Evolutionary conservation across 1,140 invertebrate genomes (phyloP).

Genomic region (Aplysia californica): DNA sequence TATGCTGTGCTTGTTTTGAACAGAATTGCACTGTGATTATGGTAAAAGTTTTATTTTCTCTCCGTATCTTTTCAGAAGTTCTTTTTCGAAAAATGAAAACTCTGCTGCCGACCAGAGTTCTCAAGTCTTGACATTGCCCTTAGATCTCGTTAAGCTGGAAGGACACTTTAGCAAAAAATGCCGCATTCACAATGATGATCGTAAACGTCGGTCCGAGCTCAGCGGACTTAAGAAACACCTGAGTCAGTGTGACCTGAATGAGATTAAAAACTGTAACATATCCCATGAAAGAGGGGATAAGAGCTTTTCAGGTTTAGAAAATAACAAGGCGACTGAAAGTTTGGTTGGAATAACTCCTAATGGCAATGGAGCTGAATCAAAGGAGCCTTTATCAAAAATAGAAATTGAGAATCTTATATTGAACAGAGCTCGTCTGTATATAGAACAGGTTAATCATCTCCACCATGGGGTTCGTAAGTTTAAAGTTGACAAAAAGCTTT

Average conservation of each 20-base stretch:
- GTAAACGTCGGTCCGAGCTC: constrained; percentile 73
- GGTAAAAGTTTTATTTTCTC: neutral
- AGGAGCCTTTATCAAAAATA: neutral
- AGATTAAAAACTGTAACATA: neutral
- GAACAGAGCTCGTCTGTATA: neutral
- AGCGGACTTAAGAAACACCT: constrained; percentile 41
- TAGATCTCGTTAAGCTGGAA: constrained; percentile 77
- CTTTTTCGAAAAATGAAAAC: no score
- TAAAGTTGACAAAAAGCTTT: neutral
- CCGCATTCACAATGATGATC: constrained; percentile 87
- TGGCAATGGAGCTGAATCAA: constrained; percentile 5
- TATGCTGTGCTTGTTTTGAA: no score
- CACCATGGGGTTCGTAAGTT: neutral
- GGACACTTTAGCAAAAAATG: constrained; percentile 87
- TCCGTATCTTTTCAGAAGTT: neutral
- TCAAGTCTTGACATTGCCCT: constrained; percentile 34
- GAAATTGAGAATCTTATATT: neutral
- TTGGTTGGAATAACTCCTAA: constrained; percentile 9
- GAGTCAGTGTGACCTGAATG: neutral
- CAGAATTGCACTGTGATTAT: neutral
- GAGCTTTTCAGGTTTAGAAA: constrained; percentile 25
- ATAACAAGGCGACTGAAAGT: constrained; percentile 27
- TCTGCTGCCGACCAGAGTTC: neutral
- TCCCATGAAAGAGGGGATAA: neutral
- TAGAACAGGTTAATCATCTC: neutral